Base-by-base conservation (phyloP, 2,113 vertebrate species). In the Talpa occidentalis region DNA sequence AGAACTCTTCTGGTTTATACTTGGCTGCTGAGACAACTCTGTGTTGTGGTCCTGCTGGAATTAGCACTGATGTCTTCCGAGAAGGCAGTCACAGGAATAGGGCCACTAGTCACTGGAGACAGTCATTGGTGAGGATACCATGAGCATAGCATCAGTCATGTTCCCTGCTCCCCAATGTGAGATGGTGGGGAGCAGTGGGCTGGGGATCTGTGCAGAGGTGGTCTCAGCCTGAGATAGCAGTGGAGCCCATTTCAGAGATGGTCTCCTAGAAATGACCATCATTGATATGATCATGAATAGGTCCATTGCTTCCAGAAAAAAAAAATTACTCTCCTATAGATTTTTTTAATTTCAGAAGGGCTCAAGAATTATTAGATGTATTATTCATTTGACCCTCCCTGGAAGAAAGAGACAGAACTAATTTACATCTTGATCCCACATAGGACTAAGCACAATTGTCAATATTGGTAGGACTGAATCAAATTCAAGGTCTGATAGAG, bases 21-120 rank as follows among this genome's bases (percentile, higher is more conserved):
- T 96, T 96, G 95, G 96, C 95, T n/a, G 28, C 37, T 59, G 52
- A 32, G 49, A 59, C 17, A 77, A 77, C 64, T 92, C 47, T 88
- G 72, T 85, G 91, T n/a, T 60, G 79, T 95, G 76, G 54, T 67
- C 73, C 72, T 88, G 87, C 91, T 96, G 72, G 93, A 93, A 96
- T 96, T 96, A 90, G 74, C 88, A 70, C 73, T 54, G 42, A 47
- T 91, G 67, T 82, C 87, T 94, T 91, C 64, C 76, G 80, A 84
- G 87, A 15, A 96, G 90, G 79, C 85, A 94, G 82, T 42, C 94
- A 69, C 70, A 80, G 47, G 79, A 72, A 73, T 7, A 96, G 44
- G 81, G 47, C 2, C 4, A 72, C 91, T 40, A 60, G 74, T 69
- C n/a, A 30, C 8, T 62, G 60, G 67, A 52, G 80, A 92, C 35